Percentiles rank a stretch among this genome's conserved stretches.
Evolutionary conservation across 2,888 invertebrate species (phyloP).

Genomic region (Schizaphis graminum): DNA sequence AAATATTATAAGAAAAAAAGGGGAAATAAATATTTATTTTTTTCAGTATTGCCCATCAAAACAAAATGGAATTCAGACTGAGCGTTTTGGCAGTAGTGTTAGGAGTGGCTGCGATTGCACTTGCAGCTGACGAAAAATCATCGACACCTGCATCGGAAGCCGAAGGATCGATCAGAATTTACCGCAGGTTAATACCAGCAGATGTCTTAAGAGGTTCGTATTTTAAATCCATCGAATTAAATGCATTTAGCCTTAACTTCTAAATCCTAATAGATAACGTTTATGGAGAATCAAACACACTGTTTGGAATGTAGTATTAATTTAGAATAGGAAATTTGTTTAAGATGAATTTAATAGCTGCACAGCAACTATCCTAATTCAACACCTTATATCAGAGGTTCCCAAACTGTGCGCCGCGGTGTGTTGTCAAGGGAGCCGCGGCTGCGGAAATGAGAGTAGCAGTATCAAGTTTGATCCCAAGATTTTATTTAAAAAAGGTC

Average conservation of each 20-base stretch:
- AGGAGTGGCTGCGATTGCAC: conserved; percentile 66
- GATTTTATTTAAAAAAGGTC: no score
- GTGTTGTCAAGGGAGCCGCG: no score
- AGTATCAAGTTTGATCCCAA: no score
- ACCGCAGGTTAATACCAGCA: conserved; percentile 87
- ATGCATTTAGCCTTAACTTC: no score
- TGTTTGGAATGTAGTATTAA: not conserved
- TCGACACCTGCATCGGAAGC: conserved; percentile 68
- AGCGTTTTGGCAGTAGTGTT: conserved; percentile 70
- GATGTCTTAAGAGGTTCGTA: conserved; percentile 88
- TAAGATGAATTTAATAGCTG: not conserved
- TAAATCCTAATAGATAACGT: not conserved
- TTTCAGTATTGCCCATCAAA: conserved; percentile 23
- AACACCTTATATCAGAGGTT: no score
- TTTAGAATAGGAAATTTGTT: not conserved
- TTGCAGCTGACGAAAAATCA: conserved; percentile 67
- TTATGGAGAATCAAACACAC: not conserved
- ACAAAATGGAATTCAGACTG: conserved; percentile 53
- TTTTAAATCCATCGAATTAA: not conserved
- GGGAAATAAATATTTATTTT: not conserved
- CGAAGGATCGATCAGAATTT: conserved; percentile 78
- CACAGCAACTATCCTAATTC: not conserved
- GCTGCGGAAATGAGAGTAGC: no score
- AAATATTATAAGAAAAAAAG: not conserved
- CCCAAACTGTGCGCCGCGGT: no score